Percentiles rank a stretch among this genome's conserved stretches.
phyloP scores from a whole-genome alignment of 2,113 vertebrate genomes.

The Phylloscopus whistleri region DNA sequence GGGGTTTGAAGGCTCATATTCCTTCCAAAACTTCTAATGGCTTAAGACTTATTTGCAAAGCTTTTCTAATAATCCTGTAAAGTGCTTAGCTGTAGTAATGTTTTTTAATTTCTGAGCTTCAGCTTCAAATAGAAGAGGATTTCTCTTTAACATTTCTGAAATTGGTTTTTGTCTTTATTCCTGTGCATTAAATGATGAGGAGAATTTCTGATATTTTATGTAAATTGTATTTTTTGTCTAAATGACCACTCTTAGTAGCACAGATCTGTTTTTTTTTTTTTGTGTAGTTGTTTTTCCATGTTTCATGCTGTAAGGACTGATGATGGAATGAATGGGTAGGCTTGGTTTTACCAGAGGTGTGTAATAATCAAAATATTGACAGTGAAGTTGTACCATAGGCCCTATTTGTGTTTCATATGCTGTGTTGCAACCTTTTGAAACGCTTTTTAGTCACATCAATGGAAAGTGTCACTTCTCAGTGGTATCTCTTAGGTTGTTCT shows the following conservation, averaged over 20 bases:
- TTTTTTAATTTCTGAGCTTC: not conserved
- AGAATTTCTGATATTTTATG: not conserved
- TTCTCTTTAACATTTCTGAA: not conserved
- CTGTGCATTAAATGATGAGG: not conserved
- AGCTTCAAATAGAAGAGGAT: not conserved
- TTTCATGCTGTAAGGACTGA: not conserved
- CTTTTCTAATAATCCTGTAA: slow-evolving; percentile 6
- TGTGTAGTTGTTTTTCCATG: not conserved
- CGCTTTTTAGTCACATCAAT: not conserved
- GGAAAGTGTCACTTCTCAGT: not conserved
- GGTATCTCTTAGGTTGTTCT: not conserved
- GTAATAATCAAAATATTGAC: not conserved
- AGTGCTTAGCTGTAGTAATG: not conserved
- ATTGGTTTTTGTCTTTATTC: not conserved
- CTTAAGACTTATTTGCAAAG: slow-evolving; percentile 25
- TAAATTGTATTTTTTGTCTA: not conserved
- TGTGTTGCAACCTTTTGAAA: not conserved
- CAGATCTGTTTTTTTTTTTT: not conserved
- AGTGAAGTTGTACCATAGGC: not conserved
- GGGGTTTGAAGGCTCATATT: not conserved
- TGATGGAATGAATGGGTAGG: not conserved
- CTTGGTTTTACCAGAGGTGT: not conserved
- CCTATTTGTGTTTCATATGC: not conserved
- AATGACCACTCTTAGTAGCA: not conserved
- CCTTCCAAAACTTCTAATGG: not conserved